Evolutionary conservation across 2,113 vertebrate genomes (phyloP).

Genomic region (Ophiodon elongatus): DNA sequence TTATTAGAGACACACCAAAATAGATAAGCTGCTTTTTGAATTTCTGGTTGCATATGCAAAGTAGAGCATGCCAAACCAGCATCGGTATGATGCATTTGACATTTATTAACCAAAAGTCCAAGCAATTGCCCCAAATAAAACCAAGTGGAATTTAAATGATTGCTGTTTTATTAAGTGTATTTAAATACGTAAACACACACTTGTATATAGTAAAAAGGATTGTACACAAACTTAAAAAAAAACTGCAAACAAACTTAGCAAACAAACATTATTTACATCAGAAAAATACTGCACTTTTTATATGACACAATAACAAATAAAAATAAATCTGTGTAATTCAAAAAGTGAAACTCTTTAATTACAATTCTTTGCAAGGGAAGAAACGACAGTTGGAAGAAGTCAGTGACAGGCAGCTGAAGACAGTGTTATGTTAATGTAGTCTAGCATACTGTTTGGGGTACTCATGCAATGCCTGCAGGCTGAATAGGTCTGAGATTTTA

Average conservation of each 20-base stretch:
- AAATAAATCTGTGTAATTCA: conserved; percentile 68
- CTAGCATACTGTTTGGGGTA: conserved; percentile 49
- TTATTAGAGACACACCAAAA: neutral
- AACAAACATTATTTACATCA: conserved; percentile 83
- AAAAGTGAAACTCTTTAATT: conserved; percentile 63
- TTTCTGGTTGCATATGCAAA: neutral
- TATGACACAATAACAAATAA: conserved; percentile 75
- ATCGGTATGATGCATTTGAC: neutral
- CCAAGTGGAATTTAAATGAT: conserved; percentile 32
- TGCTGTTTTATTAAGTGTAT: conserved; percentile 82
- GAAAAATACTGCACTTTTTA: conserved; percentile 82
- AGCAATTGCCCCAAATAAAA: conserved; percentile 26
- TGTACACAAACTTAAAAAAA: conserved; percentile 75
- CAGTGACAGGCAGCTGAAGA: conserved; percentile 51
- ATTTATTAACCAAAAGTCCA: neutral
- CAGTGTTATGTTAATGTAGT: conserved; percentile 57
- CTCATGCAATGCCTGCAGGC: conserved; percentile 70
- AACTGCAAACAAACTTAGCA: conserved; percentile 70
- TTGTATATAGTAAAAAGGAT: conserved; percentile 77
- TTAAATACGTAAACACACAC: conserved; percentile 84
- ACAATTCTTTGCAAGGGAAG: conserved; percentile 45
- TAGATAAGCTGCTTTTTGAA: conserved; percentile 8
- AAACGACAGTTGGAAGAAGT: conserved; percentile 36
- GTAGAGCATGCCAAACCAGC: neutral
- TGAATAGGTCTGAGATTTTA: conserved; percentile 67